Percentiles rank a stretch among this genome's conserved stretches.
phyloP scores from a whole-genome alignment of 2,113 vertebrate genomes.

The Deroptyus accipitrinus region DNA sequence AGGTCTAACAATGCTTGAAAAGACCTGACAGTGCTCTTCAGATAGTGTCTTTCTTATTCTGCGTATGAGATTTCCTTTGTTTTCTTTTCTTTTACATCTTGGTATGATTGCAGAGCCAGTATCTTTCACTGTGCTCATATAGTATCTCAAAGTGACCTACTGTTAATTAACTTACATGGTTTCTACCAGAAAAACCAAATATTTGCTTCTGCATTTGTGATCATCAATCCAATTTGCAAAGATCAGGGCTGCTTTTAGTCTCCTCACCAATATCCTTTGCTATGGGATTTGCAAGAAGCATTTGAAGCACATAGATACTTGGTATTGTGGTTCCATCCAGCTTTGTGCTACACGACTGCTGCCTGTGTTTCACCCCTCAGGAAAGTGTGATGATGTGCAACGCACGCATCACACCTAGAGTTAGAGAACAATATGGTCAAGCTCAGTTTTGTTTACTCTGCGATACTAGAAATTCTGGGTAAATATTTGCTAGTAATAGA shows the following conservation, averaged over 20 bases:
- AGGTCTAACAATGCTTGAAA: background rate
- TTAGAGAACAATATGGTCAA: background rate
- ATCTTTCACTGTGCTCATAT: background rate
- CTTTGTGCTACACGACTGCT: background rate
- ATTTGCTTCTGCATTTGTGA: background rate
- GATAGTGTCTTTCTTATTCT: background rate
- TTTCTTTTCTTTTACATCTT: background rate
- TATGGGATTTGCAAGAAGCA: background rate
- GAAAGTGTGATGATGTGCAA: background rate
- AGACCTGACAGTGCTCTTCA: background rate
- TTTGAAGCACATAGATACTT: background rate
- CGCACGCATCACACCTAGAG: fast-evolving
- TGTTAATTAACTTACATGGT: background rate
- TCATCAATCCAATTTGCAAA: background rate
- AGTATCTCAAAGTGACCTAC: background rate
- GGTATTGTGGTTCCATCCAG: fast-evolving
- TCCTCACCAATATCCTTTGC: background rate
- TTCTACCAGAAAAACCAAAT: background rate
- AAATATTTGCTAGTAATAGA: background rate
- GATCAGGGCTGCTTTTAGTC: background rate
- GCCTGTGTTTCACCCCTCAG: background rate
- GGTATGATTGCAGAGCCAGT: fast-evolving
- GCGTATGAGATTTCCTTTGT: background rate
- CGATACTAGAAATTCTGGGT: background rate
- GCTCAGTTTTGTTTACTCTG: background rate